Percentiles rank a stretch among this genome's conserved stretches.
These are phyloP conservation scores for Litoditis marina DNA, from an alignment of 2,888 invertebrate species.

Conservation along the genomic window DNA sequence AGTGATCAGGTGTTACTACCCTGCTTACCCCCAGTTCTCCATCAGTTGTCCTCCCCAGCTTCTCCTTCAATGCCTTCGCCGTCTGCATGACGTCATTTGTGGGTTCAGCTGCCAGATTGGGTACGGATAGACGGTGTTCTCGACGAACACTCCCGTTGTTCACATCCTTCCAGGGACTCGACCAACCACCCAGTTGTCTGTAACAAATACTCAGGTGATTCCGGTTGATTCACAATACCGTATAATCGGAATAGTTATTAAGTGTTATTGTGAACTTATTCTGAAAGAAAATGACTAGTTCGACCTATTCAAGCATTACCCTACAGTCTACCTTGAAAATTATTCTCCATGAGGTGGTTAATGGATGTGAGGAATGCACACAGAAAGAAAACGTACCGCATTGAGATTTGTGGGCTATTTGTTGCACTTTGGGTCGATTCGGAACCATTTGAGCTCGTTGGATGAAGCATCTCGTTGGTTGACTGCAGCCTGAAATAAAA, in stretches of 20 bases:
- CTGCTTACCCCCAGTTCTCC: slow-evolving; percentile 35
- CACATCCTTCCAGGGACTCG: neutral
- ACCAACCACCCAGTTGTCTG: neutral
- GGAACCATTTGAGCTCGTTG: neutral
- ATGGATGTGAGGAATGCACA: neutral
- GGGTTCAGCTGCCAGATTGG: slow-evolving; percentile 36
- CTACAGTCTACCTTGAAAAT: too few species aligned
- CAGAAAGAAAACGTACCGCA: slow-evolving; percentile 19
- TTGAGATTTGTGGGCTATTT: slow-evolving; percentile 26
- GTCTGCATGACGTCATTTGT: slow-evolving; percentile 15
- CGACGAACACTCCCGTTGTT: slow-evolving; percentile 12
- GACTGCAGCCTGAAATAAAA: slow-evolving; percentile 34
- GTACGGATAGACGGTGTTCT: slow-evolving; percentile 43
- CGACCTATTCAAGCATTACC: too few species aligned
- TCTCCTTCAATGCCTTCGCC: slow-evolving; percentile 37
- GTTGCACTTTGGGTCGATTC: slow-evolving; percentile 20
- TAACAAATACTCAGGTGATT: too few species aligned
- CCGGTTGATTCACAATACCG: too few species aligned
- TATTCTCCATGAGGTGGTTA: too few species aligned
- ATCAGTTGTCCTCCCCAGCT: slow-evolving; percentile 35
- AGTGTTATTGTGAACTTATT: too few species aligned
- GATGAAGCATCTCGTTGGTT: slow-evolving; percentile 29
- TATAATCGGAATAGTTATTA: too few species aligned
- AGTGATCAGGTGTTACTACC: too few species aligned
- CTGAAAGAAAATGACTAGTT: too few species aligned